Conservation (phyloP, 2,797 vertebrate species). For the Macropodus opercularis region DNA sequence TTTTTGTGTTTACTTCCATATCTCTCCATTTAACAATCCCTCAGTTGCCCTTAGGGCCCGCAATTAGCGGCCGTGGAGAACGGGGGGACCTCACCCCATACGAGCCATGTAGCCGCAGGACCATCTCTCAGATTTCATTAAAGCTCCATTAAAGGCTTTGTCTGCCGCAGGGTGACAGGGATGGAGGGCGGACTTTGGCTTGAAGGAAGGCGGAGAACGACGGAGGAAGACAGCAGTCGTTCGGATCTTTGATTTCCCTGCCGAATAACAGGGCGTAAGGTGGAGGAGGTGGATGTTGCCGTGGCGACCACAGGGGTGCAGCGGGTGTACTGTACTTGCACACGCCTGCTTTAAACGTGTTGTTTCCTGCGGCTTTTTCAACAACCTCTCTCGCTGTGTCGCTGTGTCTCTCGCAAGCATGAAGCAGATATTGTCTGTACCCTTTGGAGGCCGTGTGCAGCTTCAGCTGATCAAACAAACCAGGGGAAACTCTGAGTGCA, state of each 20-base stretch:
- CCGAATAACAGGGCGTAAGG: slow-evolving; percentile 7
- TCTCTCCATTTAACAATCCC: slow-evolving; percentile 15
- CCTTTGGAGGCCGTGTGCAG: slow-evolving; percentile 28
- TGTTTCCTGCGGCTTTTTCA: slow-evolving; percentile 41
- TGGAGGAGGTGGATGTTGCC: slow-evolving; percentile 53
- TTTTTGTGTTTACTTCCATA: slow-evolving; percentile 21
- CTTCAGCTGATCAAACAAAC: slow-evolving; percentile 54
- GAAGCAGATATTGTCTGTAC: slow-evolving; percentile 43
- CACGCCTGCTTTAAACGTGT: slow-evolving; percentile 2
- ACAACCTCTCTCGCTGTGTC: slow-evolving; percentile 20
- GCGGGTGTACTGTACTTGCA: slow-evolving; percentile 6
- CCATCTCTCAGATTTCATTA: slow-evolving; percentile 73
- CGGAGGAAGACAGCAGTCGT: slow-evolving; percentile 40
- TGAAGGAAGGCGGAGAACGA: slow-evolving; percentile 44
- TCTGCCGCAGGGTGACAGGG: slow-evolving; percentile 48
- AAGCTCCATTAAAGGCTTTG: slow-evolving; percentile 69
- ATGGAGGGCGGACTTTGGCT: slow-evolving; percentile 42
- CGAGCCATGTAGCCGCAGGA: slow-evolving; percentile 63
- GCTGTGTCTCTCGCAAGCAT: slow-evolving; percentile 25
- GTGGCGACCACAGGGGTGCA: slow-evolving; percentile 68
- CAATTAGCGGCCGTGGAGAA: slow-evolving; percentile 59
- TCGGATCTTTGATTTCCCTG: slow-evolving; percentile 64
- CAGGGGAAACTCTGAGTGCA: slow-evolving; percentile 21
- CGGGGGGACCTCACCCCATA: slow-evolving; percentile 29
- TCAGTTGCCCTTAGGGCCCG: slow-evolving; percentile 45